Percentiles rank a stretch among this genome's conserved stretches.
Evolutionary conservation across 2,797 vertebrate species (phyloP).

Genomic region (Hybognathus amarus): DNA sequence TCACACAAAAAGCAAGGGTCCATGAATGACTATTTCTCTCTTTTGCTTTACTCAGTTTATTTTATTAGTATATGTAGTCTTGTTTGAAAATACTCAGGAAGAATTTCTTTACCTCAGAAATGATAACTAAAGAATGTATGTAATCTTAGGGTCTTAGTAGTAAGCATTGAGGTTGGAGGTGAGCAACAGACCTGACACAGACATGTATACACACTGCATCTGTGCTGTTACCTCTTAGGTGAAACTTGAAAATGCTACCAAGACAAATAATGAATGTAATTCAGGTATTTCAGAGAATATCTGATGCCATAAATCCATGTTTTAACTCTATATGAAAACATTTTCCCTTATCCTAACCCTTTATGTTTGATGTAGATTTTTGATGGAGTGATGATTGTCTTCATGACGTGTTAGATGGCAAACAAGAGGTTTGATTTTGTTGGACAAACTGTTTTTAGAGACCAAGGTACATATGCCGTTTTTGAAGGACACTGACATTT

Average conservation of each 20-base stretch:
- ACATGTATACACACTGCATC: constrained; percentile 76
- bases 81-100: constrained; percentile 87
- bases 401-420: constrained; percentile 78
- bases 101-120: constrained; percentile 87
- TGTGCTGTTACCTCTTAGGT: constrained; percentile 86
- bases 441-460: constrained; percentile 79
- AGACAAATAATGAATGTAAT: constrained; percentile 97
- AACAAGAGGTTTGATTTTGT: constrained; percentile 75
- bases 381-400: constrained; percentile 82
- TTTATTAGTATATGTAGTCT: constrained; percentile 78
- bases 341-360: constrained; percentile 74
- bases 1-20: constrained; percentile 55
- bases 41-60: constrained; percentile 71
- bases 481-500: too few relatives aligned
- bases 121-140: constrained; percentile 86
- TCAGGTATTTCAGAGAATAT: constrained; percentile 89
- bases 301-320: constrained; percentile 86
- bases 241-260: constrained; percentile 93
- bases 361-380: constrained; percentile 81
- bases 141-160: constrained; percentile 84
- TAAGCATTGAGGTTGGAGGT: constrained; percentile 65
- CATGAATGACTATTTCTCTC: constrained; percentile 68
- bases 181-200: constrained; percentile 72
- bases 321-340: constrained; percentile 83
- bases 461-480: neutral